Conservation (phyloP, 2,797 vertebrate species). For the Schizopygopsis malacanthus region DNA sequence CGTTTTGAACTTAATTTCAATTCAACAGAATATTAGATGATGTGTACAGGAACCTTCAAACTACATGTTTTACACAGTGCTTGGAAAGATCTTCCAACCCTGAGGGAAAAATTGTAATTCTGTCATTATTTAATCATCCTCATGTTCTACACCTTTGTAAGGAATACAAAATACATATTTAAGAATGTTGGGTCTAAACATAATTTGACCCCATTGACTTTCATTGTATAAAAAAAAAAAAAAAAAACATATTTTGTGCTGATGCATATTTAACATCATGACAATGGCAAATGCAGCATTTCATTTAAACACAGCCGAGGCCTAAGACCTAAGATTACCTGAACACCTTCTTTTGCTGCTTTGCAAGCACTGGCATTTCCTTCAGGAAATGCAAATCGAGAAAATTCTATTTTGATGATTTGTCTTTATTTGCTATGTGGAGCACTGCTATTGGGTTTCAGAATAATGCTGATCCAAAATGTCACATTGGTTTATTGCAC, state of each 20-base stretch:
- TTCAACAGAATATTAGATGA: not conserved
- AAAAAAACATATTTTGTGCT: not conserved
- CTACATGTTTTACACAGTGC: not conserved
- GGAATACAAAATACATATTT: not conserved
- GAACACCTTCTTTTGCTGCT: conserved; percentile 14
- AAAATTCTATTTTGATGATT: conserved; percentile 30
- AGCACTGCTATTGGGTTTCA: conserved; percentile 20
- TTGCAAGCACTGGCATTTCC: conserved; percentile 18
- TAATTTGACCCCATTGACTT: not conserved
- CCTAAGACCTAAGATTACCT: conserved; percentile 2
- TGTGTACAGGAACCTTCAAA: not conserved
- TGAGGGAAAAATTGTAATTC: not conserved
- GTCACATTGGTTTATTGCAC: conserved; percentile 13
- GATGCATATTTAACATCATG: not conserved
- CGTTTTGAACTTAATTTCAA: not conserved
- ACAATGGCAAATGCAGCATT: conserved; percentile 20
- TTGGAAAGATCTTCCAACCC: not conserved
- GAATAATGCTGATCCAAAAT: conserved; percentile 26
- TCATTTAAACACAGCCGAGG: conserved; percentile 7
- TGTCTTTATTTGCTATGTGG: conserved; percentile 37
- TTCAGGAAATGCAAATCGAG: conserved; percentile 19
- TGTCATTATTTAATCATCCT: not conserved
- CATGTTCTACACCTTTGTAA: not conserved
- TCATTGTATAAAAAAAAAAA: not conserved
- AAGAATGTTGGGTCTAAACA: not conserved